Conservation (phyloP, 2,888 invertebrate genomes). For the Sesamia inferens region DNA sequence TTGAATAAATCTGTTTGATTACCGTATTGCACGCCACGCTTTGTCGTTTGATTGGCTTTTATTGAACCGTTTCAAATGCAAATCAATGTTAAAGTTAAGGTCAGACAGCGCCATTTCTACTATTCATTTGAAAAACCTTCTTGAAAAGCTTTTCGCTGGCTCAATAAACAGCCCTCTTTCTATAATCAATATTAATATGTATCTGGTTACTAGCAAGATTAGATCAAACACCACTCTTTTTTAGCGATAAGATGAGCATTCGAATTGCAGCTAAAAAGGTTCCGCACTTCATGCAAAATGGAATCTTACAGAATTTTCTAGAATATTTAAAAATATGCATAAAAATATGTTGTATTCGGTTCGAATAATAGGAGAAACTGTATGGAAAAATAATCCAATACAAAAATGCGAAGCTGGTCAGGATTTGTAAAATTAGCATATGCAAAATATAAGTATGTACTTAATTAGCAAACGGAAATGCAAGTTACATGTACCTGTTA, state of each 20-base stretch:
- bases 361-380: neutral
- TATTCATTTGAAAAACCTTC: neutral
- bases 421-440: neutral
- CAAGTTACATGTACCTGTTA: neutral
- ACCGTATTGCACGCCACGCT: slow-evolving; percentile 53
- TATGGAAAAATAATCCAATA: neutral
- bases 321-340: neutral
- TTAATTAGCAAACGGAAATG: neutral
- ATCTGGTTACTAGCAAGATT: neutral
- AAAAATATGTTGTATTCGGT: neutral
- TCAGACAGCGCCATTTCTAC: slow-evolving; percentile 9
- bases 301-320: neutral
- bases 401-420: neutral
- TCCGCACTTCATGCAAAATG: neutral
- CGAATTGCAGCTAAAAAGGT: neutral
- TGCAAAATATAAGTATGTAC: neutral
- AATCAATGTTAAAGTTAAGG: slow-evolving; percentile 8
- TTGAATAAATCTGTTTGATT: slow-evolving; percentile 75
- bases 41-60: slow-evolving; percentile 49
- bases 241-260: neutral
- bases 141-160: neutral
- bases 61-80: slow-evolving; percentile 39
- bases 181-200: neutral
- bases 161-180: neutral
- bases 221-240: neutral